These are phyloP conservation scores for Platycheirus albimanus DNA, from an alignment of 2,888 invertebrate genomes.

Conservation along the genomic window DNA sequence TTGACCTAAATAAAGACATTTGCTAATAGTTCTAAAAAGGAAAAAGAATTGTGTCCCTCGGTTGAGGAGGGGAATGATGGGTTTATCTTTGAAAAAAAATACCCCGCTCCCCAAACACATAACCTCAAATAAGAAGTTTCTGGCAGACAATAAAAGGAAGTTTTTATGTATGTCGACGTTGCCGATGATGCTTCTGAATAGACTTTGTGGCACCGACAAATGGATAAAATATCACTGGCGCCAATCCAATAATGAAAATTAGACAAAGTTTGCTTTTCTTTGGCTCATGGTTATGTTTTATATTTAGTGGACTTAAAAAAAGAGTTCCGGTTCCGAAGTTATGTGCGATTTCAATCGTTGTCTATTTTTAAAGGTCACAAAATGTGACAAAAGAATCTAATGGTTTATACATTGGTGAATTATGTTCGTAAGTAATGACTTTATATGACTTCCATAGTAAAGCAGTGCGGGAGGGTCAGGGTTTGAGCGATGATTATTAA, in stretches of 20 bases:
- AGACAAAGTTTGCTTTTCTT: slow-evolving; percentile 14
- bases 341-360: background rate
- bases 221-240: slow-evolving; percentile 59
- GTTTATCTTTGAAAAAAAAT: slow-evolving; percentile 3
- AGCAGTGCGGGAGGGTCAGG: no score
- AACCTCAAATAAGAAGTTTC: slow-evolving; percentile 13
- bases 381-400: no score
- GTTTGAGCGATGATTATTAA: no score
- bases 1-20: slow-evolving; percentile 41
- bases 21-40: slow-evolving; percentile 11
- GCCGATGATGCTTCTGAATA: slow-evolving; percentile 29
- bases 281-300: background rate
- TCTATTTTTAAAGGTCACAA: background rate
- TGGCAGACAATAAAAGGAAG: slow-evolving; percentile 56
- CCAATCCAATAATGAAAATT: slow-evolving; percentile 55
- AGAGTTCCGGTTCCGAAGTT: background rate
- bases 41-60: background rate
- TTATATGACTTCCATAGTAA: no score
- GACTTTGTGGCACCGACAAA: slow-evolving; percentile 66
- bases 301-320: slow-evolving; percentile 8
- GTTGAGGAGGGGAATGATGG: slow-evolving; percentile 8
- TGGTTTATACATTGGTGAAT: no score
- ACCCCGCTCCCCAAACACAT: no score
- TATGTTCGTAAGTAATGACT: no score
- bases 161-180: slow-evolving; percentile 44